Evolutionary conservation across 2,797 vertebrate species (phyloP).

Genomic region (Rhinoraja longicauda): DNA sequence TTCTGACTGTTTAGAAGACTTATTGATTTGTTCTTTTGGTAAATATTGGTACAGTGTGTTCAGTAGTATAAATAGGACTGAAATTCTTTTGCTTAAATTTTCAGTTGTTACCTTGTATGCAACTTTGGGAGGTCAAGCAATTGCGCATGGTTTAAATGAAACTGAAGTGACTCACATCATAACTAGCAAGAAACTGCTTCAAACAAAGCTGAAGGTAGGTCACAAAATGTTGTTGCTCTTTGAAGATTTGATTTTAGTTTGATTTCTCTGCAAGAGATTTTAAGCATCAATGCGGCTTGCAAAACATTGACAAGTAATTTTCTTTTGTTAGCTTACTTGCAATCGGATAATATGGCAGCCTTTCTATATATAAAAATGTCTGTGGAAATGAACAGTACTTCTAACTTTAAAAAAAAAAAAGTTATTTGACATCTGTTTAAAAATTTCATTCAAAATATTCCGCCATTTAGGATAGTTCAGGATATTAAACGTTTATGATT

Average conservation of each 20-base stretch:
- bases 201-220: slow-evolving; percentile 81
- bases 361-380: background rate
- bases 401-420: background rate
- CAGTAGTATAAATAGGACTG: background rate
- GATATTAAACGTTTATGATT: background rate
- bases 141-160: slow-evolving; percentile 83
- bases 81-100: slow-evolving; percentile 41
- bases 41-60: background rate
- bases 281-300: background rate
- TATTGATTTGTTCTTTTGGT: background rate
- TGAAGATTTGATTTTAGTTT: background rate
- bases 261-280: background rate
- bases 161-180: slow-evolving; percentile 86
- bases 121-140: slow-evolving; percentile 83
- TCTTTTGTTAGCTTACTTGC: background rate
- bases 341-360: background rate
- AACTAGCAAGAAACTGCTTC: slow-evolving; percentile 84
- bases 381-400: background rate
- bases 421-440: background rate
- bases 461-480: background rate
- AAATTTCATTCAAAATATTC: background rate
- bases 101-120: slow-evolving; percentile 88
- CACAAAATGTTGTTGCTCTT: background rate
- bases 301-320: background rate
- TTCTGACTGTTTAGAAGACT: background rate